Evolutionary conservation across 2,113 vertebrate genomes (phyloP).

Genomic region (Hemiscyllium ocellatum): DNA sequence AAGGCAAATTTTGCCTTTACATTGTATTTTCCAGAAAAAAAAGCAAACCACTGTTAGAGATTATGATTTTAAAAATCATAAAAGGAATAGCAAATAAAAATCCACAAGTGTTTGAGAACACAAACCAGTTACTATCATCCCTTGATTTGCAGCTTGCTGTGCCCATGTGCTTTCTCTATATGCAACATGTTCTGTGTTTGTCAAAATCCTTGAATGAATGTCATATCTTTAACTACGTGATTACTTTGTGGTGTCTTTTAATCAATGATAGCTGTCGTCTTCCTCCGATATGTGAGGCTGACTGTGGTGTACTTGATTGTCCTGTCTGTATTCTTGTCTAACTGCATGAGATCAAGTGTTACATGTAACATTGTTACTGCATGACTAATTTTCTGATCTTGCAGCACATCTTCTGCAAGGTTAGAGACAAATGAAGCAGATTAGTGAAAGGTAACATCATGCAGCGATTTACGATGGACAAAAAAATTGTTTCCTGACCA

Average conservation of each 20-base stretch:
- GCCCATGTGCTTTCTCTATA: not conserved
- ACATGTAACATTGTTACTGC: conserved; percentile 62
- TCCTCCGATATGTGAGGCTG: conserved; percentile 68
- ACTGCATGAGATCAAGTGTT: conserved; percentile 71
- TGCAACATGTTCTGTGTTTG: not conserved
- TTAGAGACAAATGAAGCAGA: conserved; percentile 12
- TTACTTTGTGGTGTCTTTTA: conserved; percentile 3
- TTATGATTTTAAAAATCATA: not conserved
- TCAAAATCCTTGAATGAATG: conserved; percentile 8
- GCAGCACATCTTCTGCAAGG: conserved; percentile 44
- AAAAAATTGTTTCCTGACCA: not conserved
- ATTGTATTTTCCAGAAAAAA: not conserved
- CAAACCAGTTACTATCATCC: not conserved
- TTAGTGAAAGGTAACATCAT: conserved; percentile 15
- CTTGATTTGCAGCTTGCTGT: not conserved
- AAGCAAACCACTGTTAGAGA: not conserved
- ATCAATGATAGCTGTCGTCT: conserved; percentile 45
- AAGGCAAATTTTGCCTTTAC: not conserved
- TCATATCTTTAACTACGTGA: not conserved
- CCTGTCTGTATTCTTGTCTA: conserved; percentile 51
- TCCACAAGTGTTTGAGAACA: conserved; percentile 10
- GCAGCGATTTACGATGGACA: not conserved
- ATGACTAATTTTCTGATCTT: conserved; percentile 62
- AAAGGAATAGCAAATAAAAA: not conserved
- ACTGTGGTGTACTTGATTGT: conserved; percentile 43